Conservation (phyloP, 1,140 invertebrate genomes). For the Euschistus heros region DNA sequence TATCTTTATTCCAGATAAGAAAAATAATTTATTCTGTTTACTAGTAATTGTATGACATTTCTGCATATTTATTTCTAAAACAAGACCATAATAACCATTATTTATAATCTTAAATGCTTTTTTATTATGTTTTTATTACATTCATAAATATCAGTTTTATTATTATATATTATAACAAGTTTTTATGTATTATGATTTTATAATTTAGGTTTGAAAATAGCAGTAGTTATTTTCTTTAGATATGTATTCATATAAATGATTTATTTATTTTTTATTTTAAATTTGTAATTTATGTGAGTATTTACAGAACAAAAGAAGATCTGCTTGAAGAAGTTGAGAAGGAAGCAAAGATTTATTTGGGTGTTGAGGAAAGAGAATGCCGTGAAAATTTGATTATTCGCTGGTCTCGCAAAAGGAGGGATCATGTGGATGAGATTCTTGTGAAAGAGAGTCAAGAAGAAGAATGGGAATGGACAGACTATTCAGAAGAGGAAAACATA, state of each 20-base stretch:
- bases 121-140: too few species aligned
- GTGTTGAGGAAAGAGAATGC: conserved; percentile 42
- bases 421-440: conserved; percentile 59
- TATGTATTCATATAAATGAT: conserved; percentile 35
- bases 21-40: too few species aligned
- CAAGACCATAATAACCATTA: too few species aligned
- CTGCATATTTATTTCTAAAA: too few species aligned
- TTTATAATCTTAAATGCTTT: too few species aligned
- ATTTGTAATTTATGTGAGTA: background rate
- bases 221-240: too few species aligned
- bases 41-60: too few species aligned
- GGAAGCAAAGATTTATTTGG: conserved; percentile 44
- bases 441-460: conserved; percentile 56
- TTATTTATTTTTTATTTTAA: background rate
- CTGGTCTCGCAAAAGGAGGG: conserved; percentile 56
- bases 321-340: conserved; percentile 30
- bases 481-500: conserved; percentile 53
- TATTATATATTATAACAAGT: too few species aligned
- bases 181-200: too few species aligned
- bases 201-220: too few species aligned
- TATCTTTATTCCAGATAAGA: too few species aligned
- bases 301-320: conserved; percentile 23
- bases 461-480: conserved; percentile 60
- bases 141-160: too few species aligned
- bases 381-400: conserved; percentile 49